Evolutionary conservation across 2,797 vertebrate species (phyloP).

Genomic region (Sebastes ruberrimus): DNA sequence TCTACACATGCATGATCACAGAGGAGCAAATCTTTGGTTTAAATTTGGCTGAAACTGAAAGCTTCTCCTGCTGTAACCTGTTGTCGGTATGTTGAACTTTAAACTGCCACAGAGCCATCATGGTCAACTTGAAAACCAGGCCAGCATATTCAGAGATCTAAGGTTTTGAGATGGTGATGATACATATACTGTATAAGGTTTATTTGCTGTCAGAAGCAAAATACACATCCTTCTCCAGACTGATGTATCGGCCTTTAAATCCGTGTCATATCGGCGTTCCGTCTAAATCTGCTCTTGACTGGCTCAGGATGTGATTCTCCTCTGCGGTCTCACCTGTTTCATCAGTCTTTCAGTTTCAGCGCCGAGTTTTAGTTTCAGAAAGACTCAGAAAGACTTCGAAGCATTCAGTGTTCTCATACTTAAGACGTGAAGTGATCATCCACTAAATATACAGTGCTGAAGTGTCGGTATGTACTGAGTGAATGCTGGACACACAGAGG

Average conservation of each 20-base stretch:
- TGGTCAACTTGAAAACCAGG: background rate
- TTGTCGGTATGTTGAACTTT: constrained; percentile 3
- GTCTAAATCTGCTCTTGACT: constrained; percentile 19
- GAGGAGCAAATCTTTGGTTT: background rate
- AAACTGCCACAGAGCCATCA: background rate
- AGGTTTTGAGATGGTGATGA: constrained; percentile 3
- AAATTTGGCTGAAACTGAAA: background rate
- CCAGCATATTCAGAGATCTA: background rate
- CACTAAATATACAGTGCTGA: constrained; percentile 71
- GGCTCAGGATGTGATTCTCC: background rate
- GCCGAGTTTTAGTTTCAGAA: constrained; percentile 37
- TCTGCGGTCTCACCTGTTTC: background rate
- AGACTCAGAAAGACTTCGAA: constrained; percentile 39
- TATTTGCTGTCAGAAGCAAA: background rate
- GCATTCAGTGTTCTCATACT: constrained; percentile 23
- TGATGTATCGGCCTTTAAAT: background rate
- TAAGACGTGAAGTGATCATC: constrained; percentile 34
- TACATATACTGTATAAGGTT: background rate
- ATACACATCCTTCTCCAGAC: background rate
- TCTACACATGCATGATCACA: background rate
- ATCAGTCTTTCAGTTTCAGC: constrained; percentile 3
- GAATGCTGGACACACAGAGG: constrained; percentile 51
- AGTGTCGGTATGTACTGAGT: constrained; percentile 48
- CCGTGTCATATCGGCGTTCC: background rate
- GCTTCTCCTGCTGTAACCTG: background rate